Conservation (phyloP, 2,113 vertebrate genomes). For the Myxocyprinus asiaticus region DNA sequence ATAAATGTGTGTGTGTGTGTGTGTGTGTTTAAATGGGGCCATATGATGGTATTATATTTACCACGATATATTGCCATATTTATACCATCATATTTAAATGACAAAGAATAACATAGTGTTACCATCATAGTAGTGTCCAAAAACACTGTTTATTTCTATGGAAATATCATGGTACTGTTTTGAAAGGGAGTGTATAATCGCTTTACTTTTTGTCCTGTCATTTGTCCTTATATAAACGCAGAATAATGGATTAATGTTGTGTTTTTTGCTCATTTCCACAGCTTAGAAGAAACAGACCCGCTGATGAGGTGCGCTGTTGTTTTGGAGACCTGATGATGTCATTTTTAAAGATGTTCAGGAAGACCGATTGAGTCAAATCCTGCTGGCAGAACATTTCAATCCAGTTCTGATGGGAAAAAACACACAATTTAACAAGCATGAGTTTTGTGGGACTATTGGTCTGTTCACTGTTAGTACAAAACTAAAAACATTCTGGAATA, state of each 20-base stretch:
- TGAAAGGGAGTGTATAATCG: neutral
- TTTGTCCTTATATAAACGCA: too few relatives aligned
- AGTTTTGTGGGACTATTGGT: neutral
- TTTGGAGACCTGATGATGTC: neutral
- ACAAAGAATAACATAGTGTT: too few relatives aligned
- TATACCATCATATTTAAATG: too few relatives aligned
- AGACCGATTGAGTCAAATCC: neutral
- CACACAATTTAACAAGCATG: neutral
- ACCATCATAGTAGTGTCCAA: too few relatives aligned
- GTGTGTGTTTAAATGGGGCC: too few relatives aligned
- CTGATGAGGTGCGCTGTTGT: too few relatives aligned
- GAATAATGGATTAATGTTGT: neutral
- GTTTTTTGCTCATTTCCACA: conserved; percentile 5
- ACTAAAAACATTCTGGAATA: neutral
- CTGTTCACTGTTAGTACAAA: neutral
- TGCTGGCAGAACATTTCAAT: too few relatives aligned
- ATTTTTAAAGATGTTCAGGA: too few relatives aligned
- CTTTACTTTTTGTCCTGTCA: neutral
- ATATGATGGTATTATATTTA: too few relatives aligned
- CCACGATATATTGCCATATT: too few relatives aligned
- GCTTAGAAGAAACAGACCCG: neutral
- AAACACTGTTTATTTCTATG: too few relatives aligned
- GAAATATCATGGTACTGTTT: neutral
- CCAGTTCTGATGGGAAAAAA: neutral
- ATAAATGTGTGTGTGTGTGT: too few relatives aligned